Conservation (phyloP, 1,140 invertebrate species). For the Macrosteles quadrilineatus region DNA sequence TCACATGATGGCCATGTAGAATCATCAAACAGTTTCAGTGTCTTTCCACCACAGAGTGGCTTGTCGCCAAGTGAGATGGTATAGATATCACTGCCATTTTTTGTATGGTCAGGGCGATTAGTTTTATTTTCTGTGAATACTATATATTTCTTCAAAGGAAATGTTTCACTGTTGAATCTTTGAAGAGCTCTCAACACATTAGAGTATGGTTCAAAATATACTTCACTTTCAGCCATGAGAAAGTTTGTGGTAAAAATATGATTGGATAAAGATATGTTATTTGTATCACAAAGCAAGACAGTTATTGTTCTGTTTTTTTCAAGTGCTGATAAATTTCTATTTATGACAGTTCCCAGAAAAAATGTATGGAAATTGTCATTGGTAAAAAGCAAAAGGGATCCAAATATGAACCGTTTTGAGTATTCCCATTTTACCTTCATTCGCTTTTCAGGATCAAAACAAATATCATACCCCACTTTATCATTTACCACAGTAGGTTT, state of each 20-base stretch:
- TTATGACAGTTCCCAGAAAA: conserved; percentile 63
- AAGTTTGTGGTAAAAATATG: conserved; percentile 44
- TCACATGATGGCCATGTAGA: conserved; percentile 50
- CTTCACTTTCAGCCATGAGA: conserved; percentile 65
- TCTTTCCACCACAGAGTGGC: background rate
- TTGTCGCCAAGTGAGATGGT: background rate
- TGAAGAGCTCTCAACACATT: conserved; percentile 63
- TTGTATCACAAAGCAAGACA: conserved; percentile 36
- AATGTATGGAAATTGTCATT: conserved; percentile 65
- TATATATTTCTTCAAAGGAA: conserved; percentile 67
- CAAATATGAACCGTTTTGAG: conserved; percentile 66
- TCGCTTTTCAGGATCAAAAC: conserved; percentile 3
- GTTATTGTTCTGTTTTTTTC: conserved; percentile 55
- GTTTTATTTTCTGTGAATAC: conserved; percentile 50
- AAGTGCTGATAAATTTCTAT: conserved; percentile 55
- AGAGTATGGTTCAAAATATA: conserved; percentile 70
- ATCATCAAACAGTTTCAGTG: conserved; percentile 42
- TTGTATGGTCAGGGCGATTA: conserved; percentile 36
- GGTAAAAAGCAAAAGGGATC: conserved; percentile 72
- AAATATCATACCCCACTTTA: conserved; percentile 12
- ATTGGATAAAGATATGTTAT: background rate
- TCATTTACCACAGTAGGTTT: background rate
- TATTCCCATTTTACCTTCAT: conserved; percentile 45
- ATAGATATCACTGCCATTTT: conserved; percentile 12
- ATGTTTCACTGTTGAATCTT: conserved; percentile 53